phyloP scores from a whole-genome alignment of 1,140 invertebrate species.

The Lepidurus couesii region DNA sequence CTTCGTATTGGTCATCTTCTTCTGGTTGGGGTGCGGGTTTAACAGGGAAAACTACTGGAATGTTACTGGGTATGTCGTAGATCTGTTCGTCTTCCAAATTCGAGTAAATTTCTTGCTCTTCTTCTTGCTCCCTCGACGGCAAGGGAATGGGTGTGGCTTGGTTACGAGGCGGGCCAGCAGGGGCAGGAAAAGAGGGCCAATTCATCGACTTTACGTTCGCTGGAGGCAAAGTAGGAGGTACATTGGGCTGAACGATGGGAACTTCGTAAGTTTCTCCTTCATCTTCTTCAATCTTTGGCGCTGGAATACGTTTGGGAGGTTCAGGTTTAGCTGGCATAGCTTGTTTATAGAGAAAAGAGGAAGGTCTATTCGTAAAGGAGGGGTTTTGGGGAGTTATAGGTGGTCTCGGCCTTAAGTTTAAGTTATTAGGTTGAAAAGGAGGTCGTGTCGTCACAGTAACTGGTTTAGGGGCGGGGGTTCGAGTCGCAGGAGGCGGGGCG shows the following conservation, averaged over 20 bases:
- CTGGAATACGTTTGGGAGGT: not conserved
- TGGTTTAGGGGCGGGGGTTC: not conserved
- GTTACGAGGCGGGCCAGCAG: too few relatives aligned
- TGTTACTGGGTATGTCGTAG: not conserved
- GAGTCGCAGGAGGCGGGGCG: not conserved
- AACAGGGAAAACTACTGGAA: not conserved
- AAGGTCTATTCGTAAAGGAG: not conserved
- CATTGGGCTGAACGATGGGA: not conserved
- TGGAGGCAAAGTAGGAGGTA: too few relatives aligned
- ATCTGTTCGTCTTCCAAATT: not conserved
- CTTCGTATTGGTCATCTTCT: not conserved
- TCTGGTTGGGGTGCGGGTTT: not conserved
- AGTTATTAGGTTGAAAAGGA: not conserved
- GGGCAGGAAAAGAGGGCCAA: too few relatives aligned
- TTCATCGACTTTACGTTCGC: too few relatives aligned
- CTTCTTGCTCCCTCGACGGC: not conserved
- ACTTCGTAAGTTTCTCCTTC: not conserved
- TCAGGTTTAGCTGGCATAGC: not conserved
- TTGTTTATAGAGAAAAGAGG: not conserved
- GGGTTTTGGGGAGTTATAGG: not conserved
- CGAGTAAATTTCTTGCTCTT: not conserved
- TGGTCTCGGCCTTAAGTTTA: too few relatives aligned
- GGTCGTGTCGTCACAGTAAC: not conserved
- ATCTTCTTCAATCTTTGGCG: not conserved
- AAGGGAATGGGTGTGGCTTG: too few relatives aligned